Evolutionary conservation across 2,113 vertebrate species (phyloP).

Genomic region (Archilochus colubris): DNA sequence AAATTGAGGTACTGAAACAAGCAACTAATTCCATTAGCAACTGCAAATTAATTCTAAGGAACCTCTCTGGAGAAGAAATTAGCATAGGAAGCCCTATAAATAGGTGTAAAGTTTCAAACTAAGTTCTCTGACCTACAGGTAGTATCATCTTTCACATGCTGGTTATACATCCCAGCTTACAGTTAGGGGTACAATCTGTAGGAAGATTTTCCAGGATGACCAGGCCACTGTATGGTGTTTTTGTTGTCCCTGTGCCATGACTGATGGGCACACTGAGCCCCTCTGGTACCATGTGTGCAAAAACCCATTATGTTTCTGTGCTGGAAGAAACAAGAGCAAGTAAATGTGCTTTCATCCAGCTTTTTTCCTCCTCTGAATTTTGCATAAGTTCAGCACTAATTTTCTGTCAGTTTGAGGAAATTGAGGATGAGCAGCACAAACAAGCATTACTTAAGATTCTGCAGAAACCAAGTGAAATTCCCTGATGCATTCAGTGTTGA

Average conservation of each 20-base stretch:
- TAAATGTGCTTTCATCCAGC: neutral
- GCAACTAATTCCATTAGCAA: slow-evolving; percentile 29
- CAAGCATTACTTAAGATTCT: neutral
- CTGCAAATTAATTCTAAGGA: slow-evolving; percentile 25
- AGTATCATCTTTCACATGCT: neutral
- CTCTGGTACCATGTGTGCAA: neutral
- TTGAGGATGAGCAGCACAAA: neutral
- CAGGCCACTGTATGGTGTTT: neutral
- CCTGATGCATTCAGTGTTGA: neutral
- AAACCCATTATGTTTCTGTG: neutral
- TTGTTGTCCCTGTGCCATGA: neutral
- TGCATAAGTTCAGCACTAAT: neutral
- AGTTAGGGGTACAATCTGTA: neutral
- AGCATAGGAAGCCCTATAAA: neutral
- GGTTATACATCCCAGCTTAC: neutral
- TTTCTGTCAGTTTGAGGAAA: neutral
- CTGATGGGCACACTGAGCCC: neutral
- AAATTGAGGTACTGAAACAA: slow-evolving; percentile 39
- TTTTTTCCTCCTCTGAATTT: neutral
- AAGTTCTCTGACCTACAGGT: neutral
- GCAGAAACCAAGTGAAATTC: neutral
- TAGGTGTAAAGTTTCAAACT: neutral
- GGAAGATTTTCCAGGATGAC: neutral
- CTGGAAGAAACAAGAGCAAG: neutral
- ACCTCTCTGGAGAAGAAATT: neutral